phyloP scores from a whole-genome alignment of 2,888 invertebrate species.

The Eupeodes latifasciatus region DNA sequence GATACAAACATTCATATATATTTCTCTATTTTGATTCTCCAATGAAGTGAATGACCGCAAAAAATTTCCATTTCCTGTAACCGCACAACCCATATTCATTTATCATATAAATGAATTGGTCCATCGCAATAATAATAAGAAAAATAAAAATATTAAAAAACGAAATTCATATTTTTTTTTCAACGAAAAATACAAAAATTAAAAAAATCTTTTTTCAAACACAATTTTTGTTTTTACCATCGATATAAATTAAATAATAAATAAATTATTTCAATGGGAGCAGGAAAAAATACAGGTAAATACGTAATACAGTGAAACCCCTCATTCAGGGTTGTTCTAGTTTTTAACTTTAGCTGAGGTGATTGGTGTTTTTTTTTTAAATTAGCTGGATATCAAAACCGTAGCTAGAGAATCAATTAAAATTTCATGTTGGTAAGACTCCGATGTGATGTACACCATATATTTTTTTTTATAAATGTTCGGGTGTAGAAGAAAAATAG shows the following conservation, averaged over 20 bases:
- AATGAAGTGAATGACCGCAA: constrained; percentile 35
- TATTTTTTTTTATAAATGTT: no score
- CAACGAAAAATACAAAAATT: not conserved
- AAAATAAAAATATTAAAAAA: not conserved
- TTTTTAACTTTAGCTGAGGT: no score
- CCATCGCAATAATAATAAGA: not conserved
- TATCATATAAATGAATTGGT: not conserved
- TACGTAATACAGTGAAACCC: not conserved
- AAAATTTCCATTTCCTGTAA: constrained; percentile 26
- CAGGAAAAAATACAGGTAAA: not conserved
- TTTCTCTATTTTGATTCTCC: constrained; percentile 23
- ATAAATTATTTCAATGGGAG: constrained; percentile 47
- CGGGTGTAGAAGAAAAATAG: no score
- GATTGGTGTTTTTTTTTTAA: no score
- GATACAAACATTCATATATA: not conserved
- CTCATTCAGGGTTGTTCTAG: not conserved
- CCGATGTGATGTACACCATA: no score
- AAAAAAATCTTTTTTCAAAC: constrained; percentile 24
- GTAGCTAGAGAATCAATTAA: no score
- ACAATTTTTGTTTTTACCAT: constrained; percentile 34
- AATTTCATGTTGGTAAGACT: no score
- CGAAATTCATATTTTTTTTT: not conserved
- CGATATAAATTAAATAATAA: constrained; percentile 34
- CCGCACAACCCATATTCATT: constrained; percentile 42
- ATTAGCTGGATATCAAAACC: no score